Evolutionary conservation across 2,797 vertebrate genomes (phyloP).

Genomic region (Molothrus aeneus): DNA sequence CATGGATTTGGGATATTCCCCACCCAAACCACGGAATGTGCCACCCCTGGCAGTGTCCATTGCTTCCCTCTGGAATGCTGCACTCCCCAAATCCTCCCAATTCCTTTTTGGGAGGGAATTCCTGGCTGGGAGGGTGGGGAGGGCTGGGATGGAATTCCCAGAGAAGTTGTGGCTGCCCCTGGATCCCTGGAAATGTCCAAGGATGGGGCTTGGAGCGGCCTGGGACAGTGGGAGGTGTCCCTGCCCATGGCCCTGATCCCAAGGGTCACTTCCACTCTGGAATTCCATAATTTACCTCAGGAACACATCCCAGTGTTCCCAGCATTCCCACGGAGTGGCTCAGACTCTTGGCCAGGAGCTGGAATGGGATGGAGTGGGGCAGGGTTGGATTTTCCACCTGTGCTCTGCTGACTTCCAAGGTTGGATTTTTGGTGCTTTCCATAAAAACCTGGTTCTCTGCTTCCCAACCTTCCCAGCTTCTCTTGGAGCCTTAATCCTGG

Average conservation of each 20-base stretch:
- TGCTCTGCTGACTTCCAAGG: neutral
- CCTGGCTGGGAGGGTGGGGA: neutral
- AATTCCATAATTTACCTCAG: neutral
- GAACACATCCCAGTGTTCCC: neutral
- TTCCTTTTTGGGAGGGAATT: neutral
- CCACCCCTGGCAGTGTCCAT: fast-evolving
- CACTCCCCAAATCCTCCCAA: neutral
- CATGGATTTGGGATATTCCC: neutral
- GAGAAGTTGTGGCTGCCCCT: neutral
- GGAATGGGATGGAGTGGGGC: neutral
- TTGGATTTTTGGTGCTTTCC: neutral
- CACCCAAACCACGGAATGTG: neutral
- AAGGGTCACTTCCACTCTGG: neutral
- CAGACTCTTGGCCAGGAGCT: neutral
- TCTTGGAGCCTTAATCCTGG: neutral
- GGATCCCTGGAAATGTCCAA: neutral
- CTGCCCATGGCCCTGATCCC: neutral
- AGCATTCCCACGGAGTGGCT: neutral
- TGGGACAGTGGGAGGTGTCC: fast-evolving
- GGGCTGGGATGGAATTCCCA: neutral
- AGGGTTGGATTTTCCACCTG: neutral
- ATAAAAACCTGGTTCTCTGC: neutral
- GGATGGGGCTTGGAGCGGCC: neutral
- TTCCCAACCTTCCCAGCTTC: neutral
- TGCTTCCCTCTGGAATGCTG: neutral